A percentile compares a stretch with the other conserved stretches of the same genome.
Evolutionary conservation across 2,797 vertebrate genomes (phyloP).

Genomic region (Avahi laniger): DNA sequence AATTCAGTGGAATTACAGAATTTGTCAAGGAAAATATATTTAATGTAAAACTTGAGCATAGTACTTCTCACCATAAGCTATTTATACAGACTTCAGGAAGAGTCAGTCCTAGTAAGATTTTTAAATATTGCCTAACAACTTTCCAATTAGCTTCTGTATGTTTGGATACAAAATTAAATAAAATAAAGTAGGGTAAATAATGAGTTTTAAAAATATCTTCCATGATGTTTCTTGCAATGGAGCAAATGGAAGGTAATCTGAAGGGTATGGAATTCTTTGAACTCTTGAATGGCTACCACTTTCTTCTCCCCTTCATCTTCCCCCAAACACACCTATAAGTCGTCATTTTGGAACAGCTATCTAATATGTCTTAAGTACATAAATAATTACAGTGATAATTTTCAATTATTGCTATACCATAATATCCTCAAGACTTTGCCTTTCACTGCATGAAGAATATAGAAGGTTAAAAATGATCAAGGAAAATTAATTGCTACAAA

Average conservation of each 20-base stretch:
- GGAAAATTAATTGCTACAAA: background rate
- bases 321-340: constrained; percentile 17
- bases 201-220: background rate
- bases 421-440: background rate
- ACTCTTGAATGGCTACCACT: background rate
- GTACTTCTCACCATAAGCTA: constrained; percentile 49
- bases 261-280: background rate
- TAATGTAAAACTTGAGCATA: constrained; percentile 21
- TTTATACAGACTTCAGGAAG: constrained; percentile 42
- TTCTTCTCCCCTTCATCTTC: background rate
- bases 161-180: background rate
- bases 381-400: background rate
- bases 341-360: constrained; percentile 10
- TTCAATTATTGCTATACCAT: background rate
- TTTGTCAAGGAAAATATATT: constrained; percentile 44
- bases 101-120: constrained; percentile 36
- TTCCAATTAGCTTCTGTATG: constrained; percentile 31
- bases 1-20: constrained; percentile 28
- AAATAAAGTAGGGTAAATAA: background rate
- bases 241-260: background rate
- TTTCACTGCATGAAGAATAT: too few species aligned
- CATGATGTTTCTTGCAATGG: background rate
- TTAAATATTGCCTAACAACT: background rate
- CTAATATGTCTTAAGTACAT: background rate
- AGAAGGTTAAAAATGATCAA: background rate